Base-by-base conservation (phyloP, 2,888 invertebrate species). In the Cryptophagus acutangulus region DNA sequence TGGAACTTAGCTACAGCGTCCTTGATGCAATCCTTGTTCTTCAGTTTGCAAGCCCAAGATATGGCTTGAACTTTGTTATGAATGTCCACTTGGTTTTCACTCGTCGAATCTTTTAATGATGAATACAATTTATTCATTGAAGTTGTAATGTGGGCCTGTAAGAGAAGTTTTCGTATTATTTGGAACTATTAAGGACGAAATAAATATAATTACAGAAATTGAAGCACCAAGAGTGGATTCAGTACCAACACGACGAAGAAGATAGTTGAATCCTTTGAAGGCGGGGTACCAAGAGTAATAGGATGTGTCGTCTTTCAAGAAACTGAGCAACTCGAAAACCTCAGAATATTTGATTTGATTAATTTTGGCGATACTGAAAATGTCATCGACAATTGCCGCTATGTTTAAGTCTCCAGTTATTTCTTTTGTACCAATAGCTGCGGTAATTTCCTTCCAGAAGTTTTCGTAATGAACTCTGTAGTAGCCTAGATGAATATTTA, bases 201-300 rank as follows among this genome's bases (percentile, higher is more conserved):
- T n/a, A n/a, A n/a, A n/a, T n/a, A n/a, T n/a, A n/a, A n/a, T n/a
- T n/a, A n/a, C n/a, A n/a, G n/a, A n/a, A n/a, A n/a, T n/a, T 26
- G 26, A 12, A 8, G 5, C n/a, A n/a, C 26, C 10, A 26, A 26
- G 4, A n/a, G n/a, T 26, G 4, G 3, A 4, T 4, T 26, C 26
- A 3, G 26, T 3, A 6, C 26, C 12, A n/a, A 26, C n/a, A 26
- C n/a, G 12, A 47, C 33, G 58, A 79, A 43, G 17, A 35, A 57
- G 33, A 20, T 59, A 73, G 6, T 55, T 56, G 18, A 73, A 66
- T 0, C 66, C 71, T 29, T 62, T 71, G 34, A 77, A 73, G 12
- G 84, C 84, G 0, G 85, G 73, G 8, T 74, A 73, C 91, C 90
- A 92, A 0, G 92, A 87, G 13, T 84, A 72, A 55, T 87, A 87